Percentiles rank a stretch among this genome's conserved stretches.
Conservation (phyloP, 2,888 invertebrate genomes). For the Formica aserva region DNA sequence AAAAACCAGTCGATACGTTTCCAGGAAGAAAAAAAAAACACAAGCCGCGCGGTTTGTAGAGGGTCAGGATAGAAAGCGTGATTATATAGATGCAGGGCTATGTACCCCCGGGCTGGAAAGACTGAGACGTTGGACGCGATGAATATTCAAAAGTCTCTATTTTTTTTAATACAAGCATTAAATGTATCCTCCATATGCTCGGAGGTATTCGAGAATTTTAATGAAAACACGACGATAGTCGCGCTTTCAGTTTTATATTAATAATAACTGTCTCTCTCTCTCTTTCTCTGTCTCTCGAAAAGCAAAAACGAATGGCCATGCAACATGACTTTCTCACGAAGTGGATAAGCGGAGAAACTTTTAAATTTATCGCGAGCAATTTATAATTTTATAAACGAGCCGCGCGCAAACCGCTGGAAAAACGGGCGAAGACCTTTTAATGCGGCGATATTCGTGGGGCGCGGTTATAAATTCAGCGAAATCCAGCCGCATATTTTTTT, state of each 20-base stretch:
- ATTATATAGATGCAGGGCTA: constrained; percentile 3
- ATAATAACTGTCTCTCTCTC: not conserved
- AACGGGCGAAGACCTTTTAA: constrained; percentile 6
- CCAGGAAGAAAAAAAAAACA: constrained; percentile 33
- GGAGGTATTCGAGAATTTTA: constrained; percentile 23
- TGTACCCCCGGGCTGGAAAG: not conserved
- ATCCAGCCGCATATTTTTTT: constrained; percentile 47
- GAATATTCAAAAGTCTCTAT: constrained; percentile 39
- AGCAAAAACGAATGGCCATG: not conserved
- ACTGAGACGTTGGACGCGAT: constrained; percentile 3
- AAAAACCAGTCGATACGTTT: constrained; percentile 62
- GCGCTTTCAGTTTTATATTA: not conserved
- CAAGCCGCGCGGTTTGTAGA: constrained; percentile 4
- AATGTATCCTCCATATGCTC: not conserved
- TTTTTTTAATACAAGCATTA: not conserved
- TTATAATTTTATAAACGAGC: constrained; percentile 50
- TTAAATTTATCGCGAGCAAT: constrained; percentile 48
- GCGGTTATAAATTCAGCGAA: constrained; percentile 34
- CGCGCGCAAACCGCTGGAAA: constrained; percentile 17
- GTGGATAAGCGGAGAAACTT: constrained; percentile 25
- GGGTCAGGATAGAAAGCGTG: constrained; percentile 8
- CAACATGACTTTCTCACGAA: not conserved
- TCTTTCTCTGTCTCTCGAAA: not conserved
- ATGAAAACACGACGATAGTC: not conserved
- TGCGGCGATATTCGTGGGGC: constrained; percentile 35